Conservation (phyloP, 2,888 invertebrate species). For the Microplitis manilae region DNA sequence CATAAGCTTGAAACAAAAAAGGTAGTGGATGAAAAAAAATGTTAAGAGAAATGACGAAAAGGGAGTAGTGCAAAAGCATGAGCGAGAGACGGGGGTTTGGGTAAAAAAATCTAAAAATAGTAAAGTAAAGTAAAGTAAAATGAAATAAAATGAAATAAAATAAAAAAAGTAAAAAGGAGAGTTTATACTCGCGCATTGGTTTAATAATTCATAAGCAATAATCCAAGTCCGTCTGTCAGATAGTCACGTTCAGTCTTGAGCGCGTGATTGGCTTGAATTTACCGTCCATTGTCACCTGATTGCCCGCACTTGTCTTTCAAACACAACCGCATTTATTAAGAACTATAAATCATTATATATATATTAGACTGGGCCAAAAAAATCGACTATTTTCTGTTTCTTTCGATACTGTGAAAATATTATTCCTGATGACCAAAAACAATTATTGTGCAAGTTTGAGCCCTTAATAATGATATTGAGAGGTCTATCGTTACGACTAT, state of each 20-base stretch:
- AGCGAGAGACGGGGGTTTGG: constrained; percentile 41
- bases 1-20: constrained; percentile 42
- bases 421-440: too few relatives aligned
- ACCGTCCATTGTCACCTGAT: constrained; percentile 70
- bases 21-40: constrained; percentile 20
- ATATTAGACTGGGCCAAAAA: too few relatives aligned
- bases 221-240: constrained; percentile 53
- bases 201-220: constrained; percentile 71
- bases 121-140: constrained; percentile 53
- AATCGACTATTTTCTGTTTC: too few relatives aligned
- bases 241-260: constrained; percentile 65
- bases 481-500: too few relatives aligned
- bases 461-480: too few relatives aligned
- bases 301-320: constrained; percentile 66
- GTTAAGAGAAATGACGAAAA: constrained; percentile 26
- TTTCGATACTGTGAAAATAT: too few relatives aligned
- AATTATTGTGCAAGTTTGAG: too few relatives aligned
- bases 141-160: constrained; percentile 11
- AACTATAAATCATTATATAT: not conserved
- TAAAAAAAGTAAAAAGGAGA: constrained; percentile 34
- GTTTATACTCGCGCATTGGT: constrained; percentile 58
- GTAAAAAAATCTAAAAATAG: constrained; percentile 46
- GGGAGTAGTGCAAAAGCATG: constrained; percentile 33
- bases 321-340: constrained; percentile 36
- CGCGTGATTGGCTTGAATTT: constrained; percentile 69